phyloP scores from a whole-genome alignment of 2,113 vertebrate species.

The Amphiprion percula region DNA sequence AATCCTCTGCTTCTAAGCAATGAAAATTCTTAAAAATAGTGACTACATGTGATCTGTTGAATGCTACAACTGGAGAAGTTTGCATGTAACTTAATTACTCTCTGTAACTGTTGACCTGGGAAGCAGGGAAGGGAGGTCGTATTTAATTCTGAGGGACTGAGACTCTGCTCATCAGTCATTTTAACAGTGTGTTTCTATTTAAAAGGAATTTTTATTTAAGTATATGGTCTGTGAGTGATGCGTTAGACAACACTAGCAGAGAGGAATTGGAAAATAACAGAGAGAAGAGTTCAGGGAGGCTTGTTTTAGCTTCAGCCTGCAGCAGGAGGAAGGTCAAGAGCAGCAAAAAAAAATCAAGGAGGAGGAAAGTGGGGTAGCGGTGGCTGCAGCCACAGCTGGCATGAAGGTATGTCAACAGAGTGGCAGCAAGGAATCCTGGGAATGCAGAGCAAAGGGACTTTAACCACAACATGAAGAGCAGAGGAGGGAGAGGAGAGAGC shows the following conservation, averaged over 20 bases:
- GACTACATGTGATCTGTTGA: background rate
- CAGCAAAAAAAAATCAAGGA: slow-evolving; percentile 3
- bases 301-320: slow-evolving; percentile 5
- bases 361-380: slow-evolving; percentile 44
- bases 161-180: background rate
- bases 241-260: background rate
- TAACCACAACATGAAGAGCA: slow-evolving; percentile 41
- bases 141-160: background rate
- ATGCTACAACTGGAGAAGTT: background rate
- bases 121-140: background rate
- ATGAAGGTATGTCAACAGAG: slow-evolving; percentile 79
- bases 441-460: slow-evolving; percentile 59
- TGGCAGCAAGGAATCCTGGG: slow-evolving; percentile 74
- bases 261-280: background rate
- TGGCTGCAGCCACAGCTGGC: slow-evolving; percentile 87
- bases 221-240: background rate
- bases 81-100: background rate
- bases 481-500: slow-evolving; percentile 8
- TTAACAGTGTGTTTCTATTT: background rate
- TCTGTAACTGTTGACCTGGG: background rate
- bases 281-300: background rate
- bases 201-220: background rate
- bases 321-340: background rate
- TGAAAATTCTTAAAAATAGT: no score
- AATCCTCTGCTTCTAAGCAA: background rate